Evolutionary conservation across 2,113 vertebrate species (phyloP).

Genomic region (Oostethus manadensis): DNA sequence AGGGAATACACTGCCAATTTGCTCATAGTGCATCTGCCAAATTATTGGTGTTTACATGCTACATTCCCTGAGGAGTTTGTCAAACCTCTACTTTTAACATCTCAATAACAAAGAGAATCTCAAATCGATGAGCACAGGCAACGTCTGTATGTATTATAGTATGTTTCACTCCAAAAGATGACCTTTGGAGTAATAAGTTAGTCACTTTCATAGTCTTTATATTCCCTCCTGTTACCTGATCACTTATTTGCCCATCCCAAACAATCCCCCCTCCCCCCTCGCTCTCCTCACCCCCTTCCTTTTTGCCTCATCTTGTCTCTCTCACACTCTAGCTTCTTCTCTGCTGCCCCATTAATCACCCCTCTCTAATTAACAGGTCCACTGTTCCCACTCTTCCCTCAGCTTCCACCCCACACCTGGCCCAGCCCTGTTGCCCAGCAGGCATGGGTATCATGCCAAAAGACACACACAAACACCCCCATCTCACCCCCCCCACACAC

Average conservation of each 20-base stretch:
- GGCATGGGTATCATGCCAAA: slow-evolving; percentile 44
- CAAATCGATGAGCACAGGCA: slow-evolving; percentile 1
- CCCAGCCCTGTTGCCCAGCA: slow-evolving; percentile 62
- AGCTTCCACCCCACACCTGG: slow-evolving; percentile 70
- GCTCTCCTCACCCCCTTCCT: slow-evolving; percentile 24
- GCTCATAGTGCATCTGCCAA: slow-evolving; percentile 76
- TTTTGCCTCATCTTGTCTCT: slow-evolving; percentile 34
- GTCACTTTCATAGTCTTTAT: not conserved
- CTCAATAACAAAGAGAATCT: slow-evolving; percentile 66
- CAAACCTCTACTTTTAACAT: slow-evolving; percentile 72
- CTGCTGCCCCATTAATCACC: slow-evolving; percentile 89
- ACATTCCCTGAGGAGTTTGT: slow-evolving; percentile 73
- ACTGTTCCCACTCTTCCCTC: slow-evolving; percentile 78
- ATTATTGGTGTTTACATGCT: slow-evolving; percentile 79
- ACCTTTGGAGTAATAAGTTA: not conserved
- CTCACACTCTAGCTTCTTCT: slow-evolving; percentile 48
- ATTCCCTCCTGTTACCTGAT: slow-evolving; percentile 21
- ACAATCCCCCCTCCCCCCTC: slow-evolving; percentile 17
- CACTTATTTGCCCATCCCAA: slow-evolving; percentile 23
- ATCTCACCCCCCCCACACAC: slow-evolving; percentile 1
- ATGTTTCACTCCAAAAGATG: not conserved
- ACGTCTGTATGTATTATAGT: not conserved
- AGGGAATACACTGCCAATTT: slow-evolving; percentile 76
- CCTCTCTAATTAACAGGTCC: slow-evolving; percentile 96
- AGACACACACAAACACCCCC: slow-evolving; percentile 14